phyloP scores from a whole-genome alignment of 30 jellyfish, hydroid and myxozoan genomes.

The Haliclystus octoradiatus region DNA sequence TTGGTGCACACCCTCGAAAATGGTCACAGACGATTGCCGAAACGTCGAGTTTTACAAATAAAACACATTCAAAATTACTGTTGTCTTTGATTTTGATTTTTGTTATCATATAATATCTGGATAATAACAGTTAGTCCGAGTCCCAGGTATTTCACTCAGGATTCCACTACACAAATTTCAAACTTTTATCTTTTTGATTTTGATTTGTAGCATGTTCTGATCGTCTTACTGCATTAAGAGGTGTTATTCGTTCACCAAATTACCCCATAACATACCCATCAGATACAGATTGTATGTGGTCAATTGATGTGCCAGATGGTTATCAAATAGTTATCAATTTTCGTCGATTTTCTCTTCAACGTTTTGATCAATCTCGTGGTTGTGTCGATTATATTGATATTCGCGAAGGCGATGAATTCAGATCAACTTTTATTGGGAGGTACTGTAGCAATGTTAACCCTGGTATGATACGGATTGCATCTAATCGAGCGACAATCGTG shows the following conservation, averaged over 20 bases:
- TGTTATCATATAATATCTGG: too few species aligned
- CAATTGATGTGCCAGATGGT: conserved; percentile 43
- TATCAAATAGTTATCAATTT: conserved; percentile 35
- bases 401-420: conserved; percentile 34
- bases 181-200: too few species aligned
- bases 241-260: conserved; percentile 49
- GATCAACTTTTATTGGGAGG: conserved; percentile 48
- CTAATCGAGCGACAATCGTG: conserved; percentile 42
- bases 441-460: conserved; percentile 75
- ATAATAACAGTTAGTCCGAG: too few species aligned
- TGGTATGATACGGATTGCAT: conserved; percentile 24
- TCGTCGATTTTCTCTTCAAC: conserved; percentile 36
- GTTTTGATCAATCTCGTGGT: conserved; percentile 15
- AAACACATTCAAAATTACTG: too few species aligned
- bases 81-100: too few species aligned
- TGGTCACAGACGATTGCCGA: too few species aligned
- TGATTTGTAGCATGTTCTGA: conserved; percentile 61
- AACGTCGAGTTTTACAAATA: too few species aligned
- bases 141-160: too few species aligned
- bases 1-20: too few species aligned
- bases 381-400: conserved; percentile 78
- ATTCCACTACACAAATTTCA: too few species aligned
- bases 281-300: conserved; percentile 76
- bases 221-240: conserved; percentile 37
- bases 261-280: conserved; percentile 43